Evolutionary conservation across 2,113 vertebrate genomes (phyloP).

Genomic region (Cavia aperea): DNA sequence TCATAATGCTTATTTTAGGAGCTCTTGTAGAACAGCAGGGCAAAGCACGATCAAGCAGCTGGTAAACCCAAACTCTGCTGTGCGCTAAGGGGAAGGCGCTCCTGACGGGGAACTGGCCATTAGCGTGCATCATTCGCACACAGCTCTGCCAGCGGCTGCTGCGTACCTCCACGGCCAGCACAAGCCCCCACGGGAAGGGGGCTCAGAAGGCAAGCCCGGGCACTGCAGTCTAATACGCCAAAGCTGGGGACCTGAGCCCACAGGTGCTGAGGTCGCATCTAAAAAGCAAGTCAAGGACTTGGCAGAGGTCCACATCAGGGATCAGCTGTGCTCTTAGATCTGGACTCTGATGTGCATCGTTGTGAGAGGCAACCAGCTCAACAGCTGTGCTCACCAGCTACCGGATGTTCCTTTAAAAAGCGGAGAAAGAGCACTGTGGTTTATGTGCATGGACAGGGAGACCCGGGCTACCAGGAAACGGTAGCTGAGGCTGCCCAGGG

Average conservation of each 20-base stretch:
- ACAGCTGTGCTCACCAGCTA: background rate
- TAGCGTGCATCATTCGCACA: background rate
- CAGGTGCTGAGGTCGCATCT: background rate
- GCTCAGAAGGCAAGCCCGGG: background rate
- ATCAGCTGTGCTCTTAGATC: background rate
- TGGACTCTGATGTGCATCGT: background rate
- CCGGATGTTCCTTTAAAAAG: background rate
- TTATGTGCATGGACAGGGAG: background rate
- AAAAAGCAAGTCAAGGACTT: background rate
- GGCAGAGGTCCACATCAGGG: rapidly evolving
- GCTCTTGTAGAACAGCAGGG: background rate
- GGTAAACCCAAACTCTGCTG: background rate
- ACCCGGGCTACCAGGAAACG: background rate
- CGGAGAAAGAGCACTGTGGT: background rate
- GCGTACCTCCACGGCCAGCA: background rate
- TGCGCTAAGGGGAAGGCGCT: background rate
- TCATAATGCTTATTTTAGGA: background rate
- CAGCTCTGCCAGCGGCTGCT: rapidly evolving
- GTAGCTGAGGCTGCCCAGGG: background rate
- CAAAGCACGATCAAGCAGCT: background rate
- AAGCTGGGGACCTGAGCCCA: background rate
- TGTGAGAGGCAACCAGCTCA: background rate
- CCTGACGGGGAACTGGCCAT: rapidly evolving
- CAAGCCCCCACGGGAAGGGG: background rate
- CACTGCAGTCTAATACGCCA: background rate